Percentiles rank a stretch among this genome's conserved stretches.
phyloP scores from a whole-genome alignment of 2,888 invertebrate genomes.

The Anticlea derivata region DNA sequence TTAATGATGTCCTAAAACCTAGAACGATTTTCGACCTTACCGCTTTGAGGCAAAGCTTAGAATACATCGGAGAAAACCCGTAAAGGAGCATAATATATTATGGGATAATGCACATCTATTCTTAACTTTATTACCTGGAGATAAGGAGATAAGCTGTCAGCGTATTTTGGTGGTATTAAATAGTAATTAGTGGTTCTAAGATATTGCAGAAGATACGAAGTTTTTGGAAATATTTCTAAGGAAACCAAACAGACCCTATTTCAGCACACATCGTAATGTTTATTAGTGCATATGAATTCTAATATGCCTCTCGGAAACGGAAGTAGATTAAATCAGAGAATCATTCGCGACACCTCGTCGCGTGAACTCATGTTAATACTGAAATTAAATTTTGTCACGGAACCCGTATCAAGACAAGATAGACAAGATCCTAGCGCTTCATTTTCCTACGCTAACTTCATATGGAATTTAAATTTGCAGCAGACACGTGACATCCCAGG shows the following conservation, averaged over 20 bases:
- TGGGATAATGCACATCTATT: constrained; percentile 11
- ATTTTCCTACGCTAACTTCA: too few relatives aligned
- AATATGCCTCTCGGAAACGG: background rate
- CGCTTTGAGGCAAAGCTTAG: background rate
- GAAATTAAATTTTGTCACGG: constrained; percentile 5
- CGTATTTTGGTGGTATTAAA: constrained; percentile 27
- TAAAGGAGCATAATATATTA: constrained; percentile 1
- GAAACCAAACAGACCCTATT: too few relatives aligned
- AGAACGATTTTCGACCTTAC: constrained; percentile 9
- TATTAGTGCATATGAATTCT: constrained; percentile 1
- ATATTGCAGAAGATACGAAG: background rate
- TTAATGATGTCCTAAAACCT: constrained; percentile 6
- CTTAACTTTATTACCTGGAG: constrained; percentile 20
- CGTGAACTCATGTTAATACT: constrained; percentile 1
- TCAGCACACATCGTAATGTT: too few relatives aligned
- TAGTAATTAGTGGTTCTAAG: constrained; percentile 31
- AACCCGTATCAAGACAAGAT: background rate
- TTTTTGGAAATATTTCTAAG: too few relatives aligned
- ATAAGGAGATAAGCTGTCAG: constrained; percentile 20
- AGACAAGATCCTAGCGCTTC: too few relatives aligned
- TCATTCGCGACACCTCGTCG: background rate
- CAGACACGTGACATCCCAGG: too few relatives aligned
- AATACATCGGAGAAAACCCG: background rate
- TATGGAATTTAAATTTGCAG: too few relatives aligned
- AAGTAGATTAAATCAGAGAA: constrained; percentile 2